Evolutionary conservation across 35 echinoderm and acorn worm genomes (phyloP).

Genomic region (Lytechinus pictus): DNA sequence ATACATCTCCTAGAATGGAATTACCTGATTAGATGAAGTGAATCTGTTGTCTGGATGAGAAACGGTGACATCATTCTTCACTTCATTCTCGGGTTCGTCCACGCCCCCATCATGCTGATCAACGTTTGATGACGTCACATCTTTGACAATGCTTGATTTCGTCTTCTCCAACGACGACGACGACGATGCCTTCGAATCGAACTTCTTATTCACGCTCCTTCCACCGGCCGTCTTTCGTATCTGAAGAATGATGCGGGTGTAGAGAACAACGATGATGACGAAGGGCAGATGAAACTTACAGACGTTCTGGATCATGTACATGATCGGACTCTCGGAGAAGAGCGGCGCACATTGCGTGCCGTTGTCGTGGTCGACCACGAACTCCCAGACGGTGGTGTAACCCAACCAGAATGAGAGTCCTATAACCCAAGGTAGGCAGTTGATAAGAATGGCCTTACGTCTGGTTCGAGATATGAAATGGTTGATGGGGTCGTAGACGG

Average conservation of each 20-base stretch:
- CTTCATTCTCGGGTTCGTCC: not conserved
- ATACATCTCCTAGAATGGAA: not conserved
- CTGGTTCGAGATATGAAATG: constrained; percentile 33
- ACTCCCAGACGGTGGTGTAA: not conserved
- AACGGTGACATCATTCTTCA: not conserved
- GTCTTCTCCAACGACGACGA: not conserved
- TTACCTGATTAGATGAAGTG: not conserved
- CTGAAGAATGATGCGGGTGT: not conserved
- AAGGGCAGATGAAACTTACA: constrained; percentile 11
- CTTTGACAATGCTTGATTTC: not conserved
- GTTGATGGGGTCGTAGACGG: constrained; percentile 34
- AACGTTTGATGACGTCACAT: not conserved
- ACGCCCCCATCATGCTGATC: not conserved
- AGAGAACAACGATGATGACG: not conserved
- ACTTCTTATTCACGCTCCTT: not conserved
- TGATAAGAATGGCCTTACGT: constrained; percentile 1
- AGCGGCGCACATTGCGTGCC: not conserved
- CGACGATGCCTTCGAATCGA: not conserved
- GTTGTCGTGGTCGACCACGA: not conserved
- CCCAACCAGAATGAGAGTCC: not conserved
- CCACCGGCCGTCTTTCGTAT: not conserved
- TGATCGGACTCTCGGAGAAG: not conserved
- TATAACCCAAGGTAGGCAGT: constrained; percentile 22
- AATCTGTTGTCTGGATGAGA: not conserved
- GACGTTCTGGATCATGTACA: not conserved